Evolutionary conservation across 2,797 vertebrate genomes (phyloP), one percentile per base, ranked within the genome.

Genomic region (Poecilia gillii): DNA sequence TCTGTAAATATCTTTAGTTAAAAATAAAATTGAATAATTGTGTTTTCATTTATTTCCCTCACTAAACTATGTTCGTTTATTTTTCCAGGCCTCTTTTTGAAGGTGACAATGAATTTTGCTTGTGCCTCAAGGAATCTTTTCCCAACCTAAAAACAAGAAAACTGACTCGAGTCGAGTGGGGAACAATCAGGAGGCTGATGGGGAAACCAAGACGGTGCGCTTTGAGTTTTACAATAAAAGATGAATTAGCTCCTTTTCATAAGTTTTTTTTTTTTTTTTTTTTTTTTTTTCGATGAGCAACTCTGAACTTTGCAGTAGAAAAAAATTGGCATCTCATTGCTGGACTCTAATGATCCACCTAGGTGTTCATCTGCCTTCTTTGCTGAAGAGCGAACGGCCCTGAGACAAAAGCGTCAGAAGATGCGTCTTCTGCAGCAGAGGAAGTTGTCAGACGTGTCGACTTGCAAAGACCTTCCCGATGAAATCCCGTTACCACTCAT

Each of bases 331-430:
- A 14, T 68, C n/a, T 45, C 12, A 53, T 31, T 71, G 0, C 3
- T 41, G 0, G 59, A 13, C 14, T 41, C n/a, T 62, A 14, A 66
- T 68, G 74, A 80, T 28, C 81, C 70, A 79, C 84, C 0, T 86
- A 99, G 99, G 90, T 99, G 99, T 95, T 99, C 99, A n/a, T 98
- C 98, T 31, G 98, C 98, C 0, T 99, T 99, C 94, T 99, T 99
- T 90, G 95, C 97, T 55, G 99, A 99, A 88, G 99, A 99, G 89
- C 95, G 98, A 88, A 97, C 97, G 53, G 97, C 98, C 0, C 92
- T 99, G 86, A 97, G 97, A 85, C 97, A 98, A 92, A 99, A 99
- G 90, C 95, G 99, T 68, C 98, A 99, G 89, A 99, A 99, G 94
- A 99, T 99, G 93, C 95, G 99, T 12, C 95, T 99, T 72, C 85